Evolutionary conservation across 1,140 invertebrate species (phyloP).

Genomic region (Bombyx mori): DNA sequence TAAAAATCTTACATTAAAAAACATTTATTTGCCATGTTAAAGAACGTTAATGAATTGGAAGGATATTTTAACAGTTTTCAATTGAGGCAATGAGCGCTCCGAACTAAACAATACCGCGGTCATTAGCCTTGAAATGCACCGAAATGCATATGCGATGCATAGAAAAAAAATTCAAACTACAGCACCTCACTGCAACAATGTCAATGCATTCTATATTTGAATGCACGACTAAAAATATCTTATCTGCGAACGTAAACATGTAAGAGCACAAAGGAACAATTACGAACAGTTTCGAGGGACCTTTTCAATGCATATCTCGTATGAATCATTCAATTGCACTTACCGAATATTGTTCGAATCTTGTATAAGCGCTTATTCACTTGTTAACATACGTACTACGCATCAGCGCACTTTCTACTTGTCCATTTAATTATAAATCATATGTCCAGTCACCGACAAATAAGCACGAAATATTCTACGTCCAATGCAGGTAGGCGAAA

Average conservation of each 20-base stretch:
- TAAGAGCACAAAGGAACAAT: constrained; percentile 4
- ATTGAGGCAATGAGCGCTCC: too few species aligned
- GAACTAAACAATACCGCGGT: too few species aligned
- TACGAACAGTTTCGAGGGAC: neutral
- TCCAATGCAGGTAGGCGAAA: constrained; percentile 62
- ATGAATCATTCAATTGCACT: constrained; percentile 26
- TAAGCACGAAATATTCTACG: constrained; percentile 54
- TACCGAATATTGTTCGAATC: constrained; percentile 34
- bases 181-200: too few species aligned
- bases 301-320: constrained; percentile 5
- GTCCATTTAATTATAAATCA: constrained; percentile 41
- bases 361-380: constrained; percentile 15
- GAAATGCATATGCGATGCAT: too few species aligned
- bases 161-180: too few species aligned
- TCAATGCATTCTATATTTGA: too few species aligned
- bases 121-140: too few species aligned
- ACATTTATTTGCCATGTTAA: too few species aligned
- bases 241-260: neutral
- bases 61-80: too few species aligned
- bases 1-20: too few species aligned
- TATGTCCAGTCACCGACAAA: constrained; percentile 41
- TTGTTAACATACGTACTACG: constrained; percentile 27
- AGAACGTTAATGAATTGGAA: too few species aligned
- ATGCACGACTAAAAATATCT: constrained; percentile 5
- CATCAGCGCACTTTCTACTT: constrained; percentile 35